Evolutionary conservation across 2,888 invertebrate species (phyloP).

Genomic region (Meiosimyza decipiens): DNA sequence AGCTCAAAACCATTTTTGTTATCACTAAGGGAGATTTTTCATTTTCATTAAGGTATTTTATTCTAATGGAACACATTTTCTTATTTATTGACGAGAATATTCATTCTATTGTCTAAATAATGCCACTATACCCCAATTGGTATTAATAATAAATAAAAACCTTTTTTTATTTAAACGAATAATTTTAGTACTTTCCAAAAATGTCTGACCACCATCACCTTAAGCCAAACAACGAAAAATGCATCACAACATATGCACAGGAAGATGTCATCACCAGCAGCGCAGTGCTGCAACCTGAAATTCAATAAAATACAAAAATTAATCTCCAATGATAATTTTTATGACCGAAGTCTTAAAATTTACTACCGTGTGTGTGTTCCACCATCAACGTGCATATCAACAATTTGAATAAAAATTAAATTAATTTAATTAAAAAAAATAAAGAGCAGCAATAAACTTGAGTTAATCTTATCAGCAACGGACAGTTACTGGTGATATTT

Average conservation of each 20-base stretch:
- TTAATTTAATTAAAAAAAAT: slow-evolving; percentile 62
- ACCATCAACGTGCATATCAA: slow-evolving; percentile 9
- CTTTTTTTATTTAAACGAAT: too few relatives aligned
- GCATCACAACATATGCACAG: neutral
- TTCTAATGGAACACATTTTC: too few relatives aligned
- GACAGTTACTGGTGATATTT: slow-evolving; percentile 46
- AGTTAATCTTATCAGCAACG: slow-evolving; percentile 61
- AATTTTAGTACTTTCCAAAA: too few relatives aligned
- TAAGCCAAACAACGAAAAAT: neutral
- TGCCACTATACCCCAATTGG: too few relatives aligned
- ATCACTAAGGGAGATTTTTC: too few relatives aligned
- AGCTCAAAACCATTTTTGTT: too few relatives aligned
- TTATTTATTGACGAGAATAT: too few relatives aligned
- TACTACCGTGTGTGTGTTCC: slow-evolving; percentile 34
- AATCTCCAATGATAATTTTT: slow-evolving; percentile 28
- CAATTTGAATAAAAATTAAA: slow-evolving; percentile 62
- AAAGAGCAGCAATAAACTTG: slow-evolving; percentile 64
- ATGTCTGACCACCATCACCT: neutral
- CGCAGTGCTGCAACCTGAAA: neutral
- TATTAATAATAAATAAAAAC: too few relatives aligned
- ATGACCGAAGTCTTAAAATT: slow-evolving; percentile 19
- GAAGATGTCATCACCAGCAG: slow-evolving; percentile 3
- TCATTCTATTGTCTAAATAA: too few relatives aligned
- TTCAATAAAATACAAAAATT: slow-evolving; percentile 7
- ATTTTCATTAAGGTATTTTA: too few relatives aligned